A percentile compares a stretch with the other conserved stretches of the same genome.
These are phyloP conservation scores for Holothuria leucospilota DNA, from an alignment of 53 echinoderm and acorn worm species.

Conservation along the genomic window DNA sequence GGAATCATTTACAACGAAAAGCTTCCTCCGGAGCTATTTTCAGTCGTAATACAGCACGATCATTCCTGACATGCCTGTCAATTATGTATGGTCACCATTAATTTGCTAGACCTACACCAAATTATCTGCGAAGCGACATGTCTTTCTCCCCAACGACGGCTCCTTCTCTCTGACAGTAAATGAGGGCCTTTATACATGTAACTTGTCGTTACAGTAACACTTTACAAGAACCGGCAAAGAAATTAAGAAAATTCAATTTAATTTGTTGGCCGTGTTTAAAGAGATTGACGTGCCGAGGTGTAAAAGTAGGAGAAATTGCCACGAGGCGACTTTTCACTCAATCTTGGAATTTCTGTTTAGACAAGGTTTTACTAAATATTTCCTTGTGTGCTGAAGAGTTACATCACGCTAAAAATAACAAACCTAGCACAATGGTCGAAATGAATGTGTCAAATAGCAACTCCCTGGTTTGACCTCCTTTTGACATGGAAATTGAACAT, in stretches of 20 bases:
- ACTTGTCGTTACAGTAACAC: neutral
- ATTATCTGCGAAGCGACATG: slow-evolving; percentile 5
- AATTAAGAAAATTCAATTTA: slow-evolving; percentile 34
- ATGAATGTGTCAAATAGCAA: too few species aligned
- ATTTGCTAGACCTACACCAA: neutral
- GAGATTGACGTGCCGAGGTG: slow-evolving; percentile 22
- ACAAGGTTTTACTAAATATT: neutral
- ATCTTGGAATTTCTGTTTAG: neutral
- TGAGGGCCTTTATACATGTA: neutral
- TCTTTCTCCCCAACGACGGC: neutral
- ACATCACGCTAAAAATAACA: too few species aligned
- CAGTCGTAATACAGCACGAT: too few species aligned
- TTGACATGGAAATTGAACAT: too few species aligned
- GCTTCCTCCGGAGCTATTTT: too few species aligned
- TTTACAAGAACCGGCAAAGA: neutral
- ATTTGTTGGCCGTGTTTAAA: slow-evolving; percentile 23
- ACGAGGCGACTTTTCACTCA: neutral
- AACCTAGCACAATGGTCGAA: too few species aligned
- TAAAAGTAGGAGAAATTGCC: neutral
- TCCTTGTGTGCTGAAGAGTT: too few species aligned
- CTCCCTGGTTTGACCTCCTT: too few species aligned
- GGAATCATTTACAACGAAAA: too few species aligned
- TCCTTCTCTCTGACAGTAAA: neutral
- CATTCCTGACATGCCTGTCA: neutral
- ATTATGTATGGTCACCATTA: neutral